Percentiles rank a stretch among this genome's conserved stretches.
Evolutionary conservation across 2,797 vertebrate species (phyloP).

Genomic region (Rousettus madagascariensis): DNA sequence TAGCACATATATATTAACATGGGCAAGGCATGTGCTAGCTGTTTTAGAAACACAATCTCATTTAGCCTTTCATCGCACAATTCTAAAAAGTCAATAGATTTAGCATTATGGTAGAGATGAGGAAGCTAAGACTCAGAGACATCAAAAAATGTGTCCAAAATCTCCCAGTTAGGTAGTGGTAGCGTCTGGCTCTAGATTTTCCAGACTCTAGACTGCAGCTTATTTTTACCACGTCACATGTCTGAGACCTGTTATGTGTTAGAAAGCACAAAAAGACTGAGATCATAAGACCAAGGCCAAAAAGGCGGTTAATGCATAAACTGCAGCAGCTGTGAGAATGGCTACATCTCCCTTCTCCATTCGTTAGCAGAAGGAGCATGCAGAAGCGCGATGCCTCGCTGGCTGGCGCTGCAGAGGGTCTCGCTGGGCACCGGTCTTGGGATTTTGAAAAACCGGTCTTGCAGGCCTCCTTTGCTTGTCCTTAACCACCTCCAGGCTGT

Average conservation of each 20-base stretch:
- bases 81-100: not conserved
- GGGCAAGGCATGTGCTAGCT: not conserved
- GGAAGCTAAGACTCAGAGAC: not conserved
- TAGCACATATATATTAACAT: not conserved
- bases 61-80: not conserved
- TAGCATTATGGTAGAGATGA: not conserved
- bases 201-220: not conserved
- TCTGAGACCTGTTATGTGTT: not conserved
- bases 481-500: not conserved
- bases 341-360: not conserved
- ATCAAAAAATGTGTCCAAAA: accelerated
- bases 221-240: not conserved
- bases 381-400: accelerated
- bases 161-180: not conserved
- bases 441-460: not conserved
- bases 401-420: not conserved
- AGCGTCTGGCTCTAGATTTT: not conserved
- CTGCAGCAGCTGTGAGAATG: accelerated
- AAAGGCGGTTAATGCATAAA: not conserved
- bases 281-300: not conserved
- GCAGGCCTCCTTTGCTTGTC: not conserved
- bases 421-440: not conserved
- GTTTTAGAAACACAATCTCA: not conserved
- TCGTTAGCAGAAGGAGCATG: not conserved
- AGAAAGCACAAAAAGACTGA: not conserved